phyloP scores from a whole-genome alignment of 2,888 invertebrate species.

The Dioctria rufipes region DNA sequence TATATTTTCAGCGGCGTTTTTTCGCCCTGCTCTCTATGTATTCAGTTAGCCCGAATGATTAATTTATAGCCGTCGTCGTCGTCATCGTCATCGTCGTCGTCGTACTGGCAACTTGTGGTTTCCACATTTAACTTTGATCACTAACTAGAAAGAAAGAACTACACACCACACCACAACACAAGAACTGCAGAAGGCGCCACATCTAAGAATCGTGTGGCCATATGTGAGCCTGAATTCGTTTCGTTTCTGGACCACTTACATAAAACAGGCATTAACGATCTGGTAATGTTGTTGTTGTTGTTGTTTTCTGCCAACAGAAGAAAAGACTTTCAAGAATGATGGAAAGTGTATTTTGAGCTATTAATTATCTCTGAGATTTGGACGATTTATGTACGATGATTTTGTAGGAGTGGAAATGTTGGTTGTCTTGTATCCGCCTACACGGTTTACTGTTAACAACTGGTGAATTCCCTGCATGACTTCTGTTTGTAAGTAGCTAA shows the following conservation, averaged over 20 bases:
- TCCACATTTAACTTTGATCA: slow-evolving; percentile 39
- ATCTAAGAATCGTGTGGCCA: background rate
- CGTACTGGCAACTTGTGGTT: slow-evolving; percentile 31
- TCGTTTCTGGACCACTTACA: background rate
- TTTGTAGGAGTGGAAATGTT: slow-evolving; percentile 17
- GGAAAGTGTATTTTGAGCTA: background rate
- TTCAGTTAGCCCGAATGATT: slow-evolving; percentile 27
- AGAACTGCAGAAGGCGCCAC: slow-evolving; percentile 9
- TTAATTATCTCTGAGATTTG: slow-evolving; percentile 43
- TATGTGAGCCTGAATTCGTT: background rate
- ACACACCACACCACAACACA: no score
- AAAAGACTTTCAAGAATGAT: slow-evolving; percentile 36
- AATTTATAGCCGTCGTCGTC: slow-evolving; percentile 19
- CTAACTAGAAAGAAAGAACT: background rate
- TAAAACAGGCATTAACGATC: no score
- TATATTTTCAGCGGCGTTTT: slow-evolving; percentile 5
- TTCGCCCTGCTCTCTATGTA: background rate
- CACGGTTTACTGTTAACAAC: background rate
- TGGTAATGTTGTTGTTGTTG: background rate
- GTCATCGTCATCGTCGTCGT: no score
- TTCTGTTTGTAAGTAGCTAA: background rate
- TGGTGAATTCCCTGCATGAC: background rate
- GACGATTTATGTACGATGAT: slow-evolving; percentile 28
- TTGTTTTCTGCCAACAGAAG: slow-evolving; percentile 16
- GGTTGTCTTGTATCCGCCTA: background rate